Evolutionary conservation across 64 coral and sea anemone genomes (phyloP).

Genomic region (Catalaphyllia jardinei): DNA sequence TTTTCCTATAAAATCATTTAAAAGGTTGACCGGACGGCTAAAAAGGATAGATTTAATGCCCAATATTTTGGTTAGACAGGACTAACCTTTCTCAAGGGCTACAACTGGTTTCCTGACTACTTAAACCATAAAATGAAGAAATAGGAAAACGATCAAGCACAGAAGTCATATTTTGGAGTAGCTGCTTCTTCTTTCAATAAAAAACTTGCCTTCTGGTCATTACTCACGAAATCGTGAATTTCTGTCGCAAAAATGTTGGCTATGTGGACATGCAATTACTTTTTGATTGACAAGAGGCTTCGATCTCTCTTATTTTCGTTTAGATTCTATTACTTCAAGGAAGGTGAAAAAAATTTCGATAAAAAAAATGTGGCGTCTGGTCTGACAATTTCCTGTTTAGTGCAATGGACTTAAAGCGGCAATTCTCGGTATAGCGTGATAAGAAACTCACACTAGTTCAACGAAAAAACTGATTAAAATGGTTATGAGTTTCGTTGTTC

Average conservation of each 20-base stretch:
- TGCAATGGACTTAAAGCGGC: not conserved
- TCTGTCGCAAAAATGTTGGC: slow-evolving; percentile 5
- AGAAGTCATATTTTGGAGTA: too few species aligned
- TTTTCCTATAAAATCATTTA: too few species aligned
- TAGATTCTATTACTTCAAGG: slow-evolving; percentile 7
- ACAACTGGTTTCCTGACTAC: too few species aligned
- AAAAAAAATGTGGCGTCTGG: slow-evolving; percentile 3
- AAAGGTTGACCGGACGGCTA: too few species aligned
- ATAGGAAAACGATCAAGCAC: too few species aligned
- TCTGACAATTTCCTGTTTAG: not conserved
- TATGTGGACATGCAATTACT: not conserved
- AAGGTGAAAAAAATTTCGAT: slow-evolving; percentile 1
- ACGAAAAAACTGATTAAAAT: not conserved
- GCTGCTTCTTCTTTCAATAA: too few species aligned
- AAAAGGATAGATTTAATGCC: too few species aligned
- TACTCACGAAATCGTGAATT: not conserved
- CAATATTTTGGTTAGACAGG: too few species aligned
- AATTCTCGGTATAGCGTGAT: not conserved
- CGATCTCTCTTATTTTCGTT: not conserved
- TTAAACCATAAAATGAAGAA: too few species aligned
- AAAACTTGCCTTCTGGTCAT: too few species aligned
- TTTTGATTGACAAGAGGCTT: not conserved
- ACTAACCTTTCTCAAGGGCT: too few species aligned
- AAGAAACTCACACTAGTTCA: not conserved
- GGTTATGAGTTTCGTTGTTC: not conserved